Evolutionary conservation across 30 jellyfish, hydroid and myxozoan genomes (phyloP), one percentile per base, ranked within the genome.

Genomic region (Hydra vulgaris): DNA sequence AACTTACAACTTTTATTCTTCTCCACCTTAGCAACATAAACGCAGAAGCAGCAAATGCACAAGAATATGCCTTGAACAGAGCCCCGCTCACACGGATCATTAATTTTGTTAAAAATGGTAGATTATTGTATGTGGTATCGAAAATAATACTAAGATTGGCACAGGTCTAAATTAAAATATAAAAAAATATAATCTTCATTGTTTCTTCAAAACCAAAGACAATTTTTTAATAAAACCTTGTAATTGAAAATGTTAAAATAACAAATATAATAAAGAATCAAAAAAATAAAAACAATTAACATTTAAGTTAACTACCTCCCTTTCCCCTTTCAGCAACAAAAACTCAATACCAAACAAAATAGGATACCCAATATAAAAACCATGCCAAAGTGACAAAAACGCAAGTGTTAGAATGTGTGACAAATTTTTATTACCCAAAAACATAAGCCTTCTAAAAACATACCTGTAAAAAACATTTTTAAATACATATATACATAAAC

Each of bases 351-450:
- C 90, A 71, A 92, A 92, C 8, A 82, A 71, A 22, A 92, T 66
- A 73, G 86, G 85, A 79, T 92, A 92, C 16, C 98, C 98, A 74
- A 92, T 76, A 70, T 92, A 92, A 76, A 92, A 92, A 23, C 98
- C 98, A 81, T 92, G 98, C 98, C 98, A 92, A 0, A 92, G 74
- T 4, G 98, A 95, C 79, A 92, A 75, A 83, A 92, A 92, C 81
- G 76, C 40, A 27, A 92, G 87, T n/a, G 98, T 85, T 0, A 88
- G 20, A 21, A 92, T 54, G 79, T 87, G 98, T 0, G 98, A 92
- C 4, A 84, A 21, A 82, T 86, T 76, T 82, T 88, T 88, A 83
- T 92, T 92, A 74, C 98, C 96, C 70, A 92, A 92, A 88, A 92
- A 92, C 67, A 92, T 90, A 68, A 92, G 89, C 5, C 98, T 89